Conservation (phyloP, 1,140 invertebrate genomes). For the Caenorhabditis inopinata region DNA sequence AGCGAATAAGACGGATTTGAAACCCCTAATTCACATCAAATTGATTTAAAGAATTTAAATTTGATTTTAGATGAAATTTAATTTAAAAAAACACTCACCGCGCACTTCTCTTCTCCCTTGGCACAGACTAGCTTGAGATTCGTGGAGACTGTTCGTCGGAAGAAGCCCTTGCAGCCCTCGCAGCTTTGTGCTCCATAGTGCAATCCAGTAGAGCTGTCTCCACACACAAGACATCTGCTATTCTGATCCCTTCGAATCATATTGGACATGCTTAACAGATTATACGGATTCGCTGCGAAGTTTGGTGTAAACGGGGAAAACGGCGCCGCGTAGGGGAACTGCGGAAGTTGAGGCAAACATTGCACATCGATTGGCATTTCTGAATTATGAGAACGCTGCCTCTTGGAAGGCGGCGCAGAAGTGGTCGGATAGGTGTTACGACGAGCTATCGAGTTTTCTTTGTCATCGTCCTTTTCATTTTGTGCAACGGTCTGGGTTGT, state of each 20-base stretch:
- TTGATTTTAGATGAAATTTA: too few relatives aligned
- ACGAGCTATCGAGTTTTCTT: neutral
- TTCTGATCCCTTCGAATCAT: neutral
- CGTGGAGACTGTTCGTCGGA: neutral
- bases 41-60: too few relatives aligned
- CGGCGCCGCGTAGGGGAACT: too few relatives aligned
- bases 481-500: neutral
- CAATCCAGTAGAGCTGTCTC: slow-evolving; percentile 73
- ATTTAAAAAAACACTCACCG: neutral
- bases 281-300: too few relatives aligned
- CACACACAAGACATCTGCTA: slow-evolving; percentile 73
- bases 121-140: neutral
- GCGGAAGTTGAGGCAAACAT: neutral
- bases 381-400: neutral
- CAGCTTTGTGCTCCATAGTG: slow-evolving; percentile 74
- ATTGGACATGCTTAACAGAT: too few relatives aligned
- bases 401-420: neutral
- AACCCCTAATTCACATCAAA: too few relatives aligned
- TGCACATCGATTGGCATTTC: neutral
- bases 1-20: too few relatives aligned
- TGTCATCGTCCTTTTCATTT: neutral
- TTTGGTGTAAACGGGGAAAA: too few relatives aligned
- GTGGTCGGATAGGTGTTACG: neutral
- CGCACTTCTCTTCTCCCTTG: neutral
- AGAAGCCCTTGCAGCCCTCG: slow-evolving; percentile 70